Evolutionary conservation across 2,113 vertebrate species (phyloP).

Genomic region (Hippopotamus amphibius): DNA sequence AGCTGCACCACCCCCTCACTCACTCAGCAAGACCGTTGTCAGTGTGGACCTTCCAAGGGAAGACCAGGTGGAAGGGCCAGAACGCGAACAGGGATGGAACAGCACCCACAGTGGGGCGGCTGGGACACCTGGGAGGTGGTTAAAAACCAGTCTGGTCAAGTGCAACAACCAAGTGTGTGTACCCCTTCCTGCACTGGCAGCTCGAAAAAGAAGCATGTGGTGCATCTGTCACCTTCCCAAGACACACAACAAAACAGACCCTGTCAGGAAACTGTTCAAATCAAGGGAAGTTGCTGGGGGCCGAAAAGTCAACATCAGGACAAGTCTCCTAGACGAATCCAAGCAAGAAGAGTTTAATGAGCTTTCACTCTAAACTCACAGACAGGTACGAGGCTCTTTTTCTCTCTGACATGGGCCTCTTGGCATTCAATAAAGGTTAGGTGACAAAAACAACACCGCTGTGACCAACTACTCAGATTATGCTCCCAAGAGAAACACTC

Average conservation of each 20-base stretch:
- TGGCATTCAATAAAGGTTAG: not conserved
- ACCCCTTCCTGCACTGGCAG: not conserved
- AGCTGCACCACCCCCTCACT: rapidly evolving
- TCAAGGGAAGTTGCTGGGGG: no score
- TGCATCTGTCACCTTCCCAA: not conserved
- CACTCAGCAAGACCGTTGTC: not conserved
- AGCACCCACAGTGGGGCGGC: rapidly evolving
- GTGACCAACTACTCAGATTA: not conserved
- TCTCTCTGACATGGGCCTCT: not conserved
- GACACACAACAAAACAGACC: not conserved
- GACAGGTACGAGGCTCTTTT: not conserved
- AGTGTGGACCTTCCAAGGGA: not conserved
- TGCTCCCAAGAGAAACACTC: not conserved
- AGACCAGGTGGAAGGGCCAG: not conserved
- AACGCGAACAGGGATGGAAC: not conserved
- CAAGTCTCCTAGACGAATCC: not conserved
- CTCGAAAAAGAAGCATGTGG: not conserved
- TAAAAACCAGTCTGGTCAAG: not conserved
- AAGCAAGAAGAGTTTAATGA: not conserved
- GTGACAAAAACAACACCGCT: not conserved
- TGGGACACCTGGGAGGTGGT: not conserved
- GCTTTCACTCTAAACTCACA: not conserved
- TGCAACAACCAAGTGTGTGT: no score
- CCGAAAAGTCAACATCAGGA: not conserved
- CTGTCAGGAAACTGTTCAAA: not conserved